These are phyloP conservation scores for Papilio elwesi DNA, from an alignment of 2,888 invertebrate genomes.

Conservation along the genomic window DNA sequence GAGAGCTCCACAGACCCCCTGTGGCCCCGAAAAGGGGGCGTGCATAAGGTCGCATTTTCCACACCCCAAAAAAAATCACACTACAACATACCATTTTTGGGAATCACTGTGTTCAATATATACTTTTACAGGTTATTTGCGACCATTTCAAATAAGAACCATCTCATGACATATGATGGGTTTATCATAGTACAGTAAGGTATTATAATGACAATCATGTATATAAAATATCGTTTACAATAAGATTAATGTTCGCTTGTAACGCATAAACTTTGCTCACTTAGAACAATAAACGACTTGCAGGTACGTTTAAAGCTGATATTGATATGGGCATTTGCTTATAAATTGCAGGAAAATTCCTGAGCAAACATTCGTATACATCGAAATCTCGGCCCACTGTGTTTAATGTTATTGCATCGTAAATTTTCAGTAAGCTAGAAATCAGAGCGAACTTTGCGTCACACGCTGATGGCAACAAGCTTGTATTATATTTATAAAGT, in stretches of 20 bases:
- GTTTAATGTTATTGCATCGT: constrained; percentile 23
- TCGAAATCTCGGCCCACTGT: not conserved
- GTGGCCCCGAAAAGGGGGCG: too few species aligned
- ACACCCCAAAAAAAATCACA: too few species aligned
- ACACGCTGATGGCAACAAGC: not conserved
- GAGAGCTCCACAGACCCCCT: too few species aligned
- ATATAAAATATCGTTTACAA: not conserved
- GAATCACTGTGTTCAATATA: too few species aligned
- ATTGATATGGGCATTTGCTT: constrained; percentile 27
- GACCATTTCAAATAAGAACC: too few species aligned
- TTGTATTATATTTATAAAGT: too few species aligned
- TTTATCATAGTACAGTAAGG: too few species aligned
- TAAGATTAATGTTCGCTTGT: not conserved
- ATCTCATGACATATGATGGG: too few species aligned
- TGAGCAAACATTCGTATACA: constrained; percentile 20
- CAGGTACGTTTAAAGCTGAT: constrained; percentile 39
- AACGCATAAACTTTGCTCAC: not conserved
- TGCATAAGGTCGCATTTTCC: too few species aligned
- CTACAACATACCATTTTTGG: too few species aligned
- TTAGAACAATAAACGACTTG: constrained; percentile 38
- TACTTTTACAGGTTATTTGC: too few species aligned
- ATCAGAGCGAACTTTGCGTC: not conserved
- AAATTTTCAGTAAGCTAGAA: constrained; percentile 10
- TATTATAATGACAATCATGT: too few species aligned
- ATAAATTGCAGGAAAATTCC: constrained; percentile 43